Percentiles rank a stretch among this genome's conserved stretches.
phyloP scores from a whole-genome alignment of 2,113 vertebrate species.

The human region GRCh38 chr5:81004001-81004500 shows the following conservation, averaged over 20 bases:
- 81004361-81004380: not conserved
- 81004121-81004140: constrained; percentile 45
- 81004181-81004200: not conserved
- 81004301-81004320: not conserved
- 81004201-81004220: constrained; percentile 59
- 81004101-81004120: not conserved
- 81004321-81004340: not conserved
- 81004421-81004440: not conserved
- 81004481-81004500: not conserved
- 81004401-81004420: not conserved
- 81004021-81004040: not conserved
- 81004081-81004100: not conserved
- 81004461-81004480: not conserved
- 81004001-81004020: not conserved
- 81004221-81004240: constrained; percentile 26
- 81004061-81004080: not conserved
- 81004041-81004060: not conserved
- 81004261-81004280: constrained; percentile 38
- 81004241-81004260: constrained; percentile 57
- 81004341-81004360: not conserved
- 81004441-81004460: not conserved
- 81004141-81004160: not conserved
- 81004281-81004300: not conserved
- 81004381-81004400: not conserved
- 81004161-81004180: constrained; percentile 39